Conservation (phyloP, 2,113 vertebrate genomes). For the Pomatorhinus ruficollis region DNA sequence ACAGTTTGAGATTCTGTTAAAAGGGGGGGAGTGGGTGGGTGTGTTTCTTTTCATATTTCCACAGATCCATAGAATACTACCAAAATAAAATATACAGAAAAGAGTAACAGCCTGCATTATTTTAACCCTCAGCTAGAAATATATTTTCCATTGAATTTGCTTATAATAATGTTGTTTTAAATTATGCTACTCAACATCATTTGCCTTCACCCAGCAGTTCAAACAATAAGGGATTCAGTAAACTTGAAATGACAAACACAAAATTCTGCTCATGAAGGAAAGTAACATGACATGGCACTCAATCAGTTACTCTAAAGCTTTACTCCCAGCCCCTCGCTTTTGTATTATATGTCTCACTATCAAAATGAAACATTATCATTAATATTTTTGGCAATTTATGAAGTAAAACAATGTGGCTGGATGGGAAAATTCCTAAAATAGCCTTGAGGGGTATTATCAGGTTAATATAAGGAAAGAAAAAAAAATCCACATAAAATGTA, state of each 20-base stretch:
- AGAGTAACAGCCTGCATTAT: neutral
- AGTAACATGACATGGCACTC: neutral
- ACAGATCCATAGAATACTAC: neutral
- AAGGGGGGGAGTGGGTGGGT: accelerated
- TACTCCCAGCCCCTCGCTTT: neutral
- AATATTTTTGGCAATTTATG: neutral
- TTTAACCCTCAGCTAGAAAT: neutral
- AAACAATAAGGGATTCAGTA: neutral
- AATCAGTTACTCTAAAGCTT: neutral
- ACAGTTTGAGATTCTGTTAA: neutral
- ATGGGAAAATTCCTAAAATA: neutral
- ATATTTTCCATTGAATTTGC: neutral
- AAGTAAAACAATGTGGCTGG: neutral
- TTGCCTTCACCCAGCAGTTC: neutral
- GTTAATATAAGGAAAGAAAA: neutral
- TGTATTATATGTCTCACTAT: neutral
- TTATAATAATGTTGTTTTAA: neutral
- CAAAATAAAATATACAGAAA: neutral
- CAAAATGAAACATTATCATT: neutral
- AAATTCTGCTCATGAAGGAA: neutral
- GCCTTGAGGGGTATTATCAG: neutral
- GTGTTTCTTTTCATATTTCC: neutral
- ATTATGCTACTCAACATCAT: neutral
- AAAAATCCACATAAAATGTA: neutral
- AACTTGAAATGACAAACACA: neutral